These are phyloP conservation scores for Anas bernieri DNA, from an alignment of 2,797 vertebrate genomes.

Conservation along the genomic window DNA sequence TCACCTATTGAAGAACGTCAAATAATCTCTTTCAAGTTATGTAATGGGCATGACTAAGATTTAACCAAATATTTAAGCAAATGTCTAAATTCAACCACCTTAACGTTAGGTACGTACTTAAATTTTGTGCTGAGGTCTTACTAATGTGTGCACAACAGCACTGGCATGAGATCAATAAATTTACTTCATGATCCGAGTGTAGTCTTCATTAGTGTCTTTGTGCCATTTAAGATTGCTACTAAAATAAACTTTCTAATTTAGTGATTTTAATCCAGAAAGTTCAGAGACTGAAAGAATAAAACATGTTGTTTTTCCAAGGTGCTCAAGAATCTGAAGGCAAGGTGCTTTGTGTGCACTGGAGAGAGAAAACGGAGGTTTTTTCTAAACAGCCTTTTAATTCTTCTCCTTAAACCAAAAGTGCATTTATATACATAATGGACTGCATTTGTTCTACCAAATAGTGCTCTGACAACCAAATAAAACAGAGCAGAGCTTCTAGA, in stretches of 20 bases:
- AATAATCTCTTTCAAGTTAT: neutral
- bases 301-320: neutral
- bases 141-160: neutral
- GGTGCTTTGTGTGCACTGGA: neutral
- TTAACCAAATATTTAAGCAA: neutral
- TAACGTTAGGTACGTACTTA: neutral
- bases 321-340: neutral
- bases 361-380: neutral
- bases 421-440: neutral
- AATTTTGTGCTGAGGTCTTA: neutral
- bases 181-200: neutral
- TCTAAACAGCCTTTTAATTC: neutral
- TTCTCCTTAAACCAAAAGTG: neutral
- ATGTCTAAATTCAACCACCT: neutral
- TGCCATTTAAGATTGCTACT: neutral
- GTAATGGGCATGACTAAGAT: neutral
- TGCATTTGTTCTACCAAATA: neutral
- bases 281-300: neutral
- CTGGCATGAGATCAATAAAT: neutral
- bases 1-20: neutral
- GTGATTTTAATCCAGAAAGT: neutral
- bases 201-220: neutral
- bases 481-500: neutral
- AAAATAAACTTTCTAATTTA: neutral
- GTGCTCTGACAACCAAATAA: neutral